Evolutionary conservation across 2,797 vertebrate species (phyloP).

Genomic region (Orientallactaga sibirica): DNA sequence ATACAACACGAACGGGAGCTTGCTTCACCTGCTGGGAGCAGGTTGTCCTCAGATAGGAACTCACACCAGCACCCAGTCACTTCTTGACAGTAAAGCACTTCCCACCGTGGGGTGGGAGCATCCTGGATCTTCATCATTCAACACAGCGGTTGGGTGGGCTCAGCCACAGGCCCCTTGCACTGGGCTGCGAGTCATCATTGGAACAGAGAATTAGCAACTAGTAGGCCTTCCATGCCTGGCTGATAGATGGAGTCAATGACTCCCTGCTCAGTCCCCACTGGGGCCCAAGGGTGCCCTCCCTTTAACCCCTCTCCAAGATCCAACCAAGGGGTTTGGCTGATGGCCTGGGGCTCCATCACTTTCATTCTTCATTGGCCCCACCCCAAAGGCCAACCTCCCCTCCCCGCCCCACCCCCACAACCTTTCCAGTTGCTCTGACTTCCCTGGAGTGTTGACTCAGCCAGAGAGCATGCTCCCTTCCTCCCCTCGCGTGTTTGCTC

Average conservation of each 20-base stretch:
- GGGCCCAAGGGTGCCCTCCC: neutral
- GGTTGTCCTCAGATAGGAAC: neutral
- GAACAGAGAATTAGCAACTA: neutral
- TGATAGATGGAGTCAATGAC: neutral
- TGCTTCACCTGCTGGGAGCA: neutral
- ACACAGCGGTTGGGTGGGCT: neutral
- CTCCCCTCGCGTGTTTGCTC: slow-evolving; percentile 68
- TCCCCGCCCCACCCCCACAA: neutral
- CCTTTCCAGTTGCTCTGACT: slow-evolving; percentile 25
- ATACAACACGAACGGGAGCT: neutral
- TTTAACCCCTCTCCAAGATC: neutral
- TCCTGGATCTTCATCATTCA: neutral
- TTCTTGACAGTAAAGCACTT: neutral
- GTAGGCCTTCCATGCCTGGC: neutral
- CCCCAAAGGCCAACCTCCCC: neutral
- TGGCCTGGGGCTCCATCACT: neutral
- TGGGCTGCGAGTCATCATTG: neutral
- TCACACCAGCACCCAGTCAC: neutral
- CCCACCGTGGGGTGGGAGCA: neutral
- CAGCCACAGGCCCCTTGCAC: neutral
- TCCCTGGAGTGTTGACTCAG: slow-evolving; percentile 71
- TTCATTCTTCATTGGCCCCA: neutral
- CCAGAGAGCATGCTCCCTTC: neutral
- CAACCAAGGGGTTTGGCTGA: neutral
- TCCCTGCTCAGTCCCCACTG: neutral